A percentile compares a stretch with the other conserved stretches of the same genome.
Conservation (phyloP, 2,797 vertebrate species). For the Silurus aristotelis region DNA sequence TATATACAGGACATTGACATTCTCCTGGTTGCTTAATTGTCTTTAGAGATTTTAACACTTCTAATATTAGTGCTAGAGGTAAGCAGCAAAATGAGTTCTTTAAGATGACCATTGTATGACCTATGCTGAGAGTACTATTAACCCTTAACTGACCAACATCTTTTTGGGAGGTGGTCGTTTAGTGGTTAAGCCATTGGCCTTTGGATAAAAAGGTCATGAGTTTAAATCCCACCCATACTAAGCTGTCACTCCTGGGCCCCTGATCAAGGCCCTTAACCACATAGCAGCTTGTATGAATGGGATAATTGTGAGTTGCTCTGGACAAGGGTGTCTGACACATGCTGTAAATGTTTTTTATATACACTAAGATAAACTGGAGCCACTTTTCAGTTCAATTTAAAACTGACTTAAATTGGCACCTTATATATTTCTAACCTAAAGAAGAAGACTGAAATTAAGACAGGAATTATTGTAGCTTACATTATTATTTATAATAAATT, state of each 20-base stretch:
- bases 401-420: not conserved
- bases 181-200: no score
- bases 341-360: not conserved
- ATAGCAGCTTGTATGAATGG: no score
- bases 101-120: constrained; percentile 26
- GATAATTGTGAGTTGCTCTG: no score
- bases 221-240: no score
- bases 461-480: not conserved
- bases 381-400: not conserved
- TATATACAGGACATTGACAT: not conserved
- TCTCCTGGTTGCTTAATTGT: not conserved
- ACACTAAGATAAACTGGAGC: not conserved
- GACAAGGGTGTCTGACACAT: no score
- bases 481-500: not conserved
- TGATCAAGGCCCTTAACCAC: no score
- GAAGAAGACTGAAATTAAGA: not conserved
- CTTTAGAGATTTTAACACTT: not conserved
- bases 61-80: not conserved
- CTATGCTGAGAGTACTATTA: not conserved
- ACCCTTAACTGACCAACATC: not conserved
- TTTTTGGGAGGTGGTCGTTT: no score
- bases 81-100: not conserved
- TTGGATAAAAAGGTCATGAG: no score
- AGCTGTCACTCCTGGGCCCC: no score
- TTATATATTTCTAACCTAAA: not conserved